phyloP scores from a whole-genome alignment of 2,888 invertebrate species.

The Timandra comae region DNA sequence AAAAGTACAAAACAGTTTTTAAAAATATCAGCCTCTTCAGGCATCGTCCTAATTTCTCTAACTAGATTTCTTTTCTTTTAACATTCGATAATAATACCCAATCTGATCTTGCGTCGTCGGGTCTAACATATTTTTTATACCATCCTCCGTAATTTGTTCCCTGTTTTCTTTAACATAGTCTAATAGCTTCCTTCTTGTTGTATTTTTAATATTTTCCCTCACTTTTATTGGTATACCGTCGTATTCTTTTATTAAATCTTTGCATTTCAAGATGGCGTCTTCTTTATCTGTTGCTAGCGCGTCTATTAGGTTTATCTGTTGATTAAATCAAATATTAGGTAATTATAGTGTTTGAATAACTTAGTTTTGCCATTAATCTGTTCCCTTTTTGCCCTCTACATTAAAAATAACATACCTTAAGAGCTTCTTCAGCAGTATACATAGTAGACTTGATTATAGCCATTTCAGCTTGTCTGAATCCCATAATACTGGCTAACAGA shows the following conservation, averaged over 20 bases:
- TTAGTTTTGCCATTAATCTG: too few relatives aligned
- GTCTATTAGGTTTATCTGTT: conserved; percentile 81
- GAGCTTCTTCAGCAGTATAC: conserved; percentile 81
- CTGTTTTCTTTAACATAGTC: conserved; percentile 69
- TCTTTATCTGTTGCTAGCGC: conserved; percentile 79
- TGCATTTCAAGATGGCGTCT: conserved; percentile 79
- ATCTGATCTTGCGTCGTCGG: conserved; percentile 81
- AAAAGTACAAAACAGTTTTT: too few relatives aligned
- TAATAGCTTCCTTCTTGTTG: conserved; percentile 58
- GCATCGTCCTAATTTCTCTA: too few relatives aligned
- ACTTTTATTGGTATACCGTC: conserved; percentile 77
- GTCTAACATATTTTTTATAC: conserved; percentile 70
- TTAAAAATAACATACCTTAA: conserved; percentile 50
- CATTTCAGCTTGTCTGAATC: conserved; percentile 79
- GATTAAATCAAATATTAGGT: conserved; percentile 1
- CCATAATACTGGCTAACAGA: conserved; percentile 68
- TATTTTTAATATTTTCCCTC: conserved; percentile 66
- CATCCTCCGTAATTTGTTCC: conserved; percentile 76
- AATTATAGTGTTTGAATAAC: background rate
- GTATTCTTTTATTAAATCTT: conserved; percentile 78
- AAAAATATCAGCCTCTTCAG: too few relatives aligned
- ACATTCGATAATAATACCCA: conserved; percentile 78
- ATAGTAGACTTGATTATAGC: conserved; percentile 81
- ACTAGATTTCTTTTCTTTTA: conserved; percentile 70
- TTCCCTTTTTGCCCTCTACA: too few relatives aligned